These are phyloP conservation scores for Crotalus horridus DNA, from an alignment of 2,113 vertebrate species.

Conservation along the genomic window DNA sequence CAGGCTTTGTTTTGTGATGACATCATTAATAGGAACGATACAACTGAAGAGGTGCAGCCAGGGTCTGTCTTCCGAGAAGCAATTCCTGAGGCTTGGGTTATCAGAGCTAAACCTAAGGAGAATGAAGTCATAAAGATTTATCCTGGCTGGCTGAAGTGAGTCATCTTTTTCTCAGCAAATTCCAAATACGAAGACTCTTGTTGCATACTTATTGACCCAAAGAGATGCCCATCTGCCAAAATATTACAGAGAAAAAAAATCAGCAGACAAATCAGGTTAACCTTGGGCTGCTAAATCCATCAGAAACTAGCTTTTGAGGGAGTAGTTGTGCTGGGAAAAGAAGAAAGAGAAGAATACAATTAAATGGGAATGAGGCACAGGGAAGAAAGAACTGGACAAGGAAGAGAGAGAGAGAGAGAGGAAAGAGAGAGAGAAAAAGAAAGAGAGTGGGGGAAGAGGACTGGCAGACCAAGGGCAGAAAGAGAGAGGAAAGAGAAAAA, in stretches of 20 bases:
- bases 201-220: background rate
- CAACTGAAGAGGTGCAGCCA: slow-evolving; percentile 52
- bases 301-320: background rate
- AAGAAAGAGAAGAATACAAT: background rate
- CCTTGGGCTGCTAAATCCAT: background rate
- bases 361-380: background rate
- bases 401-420: background rate
- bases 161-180: background rate
- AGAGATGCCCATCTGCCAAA: background rate
- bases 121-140: slow-evolving; percentile 84
- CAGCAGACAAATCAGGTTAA: background rate
- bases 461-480: too few relatives aligned
- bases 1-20: slow-evolving; percentile 71
- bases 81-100: slow-evolving; percentile 76
- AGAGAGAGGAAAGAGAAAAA: too few relatives aligned
- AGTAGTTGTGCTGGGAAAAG: background rate
- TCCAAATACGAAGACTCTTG: background rate
- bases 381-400: background rate
- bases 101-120: slow-evolving; percentile 74
- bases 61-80: slow-evolving; percentile 67
- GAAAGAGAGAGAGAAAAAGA: too few relatives aligned
- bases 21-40: slow-evolving; percentile 79
- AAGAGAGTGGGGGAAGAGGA: too few relatives aligned
- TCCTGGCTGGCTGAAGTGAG: slow-evolving; percentile 84
- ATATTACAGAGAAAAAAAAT: background rate